These are phyloP conservation scores for Drosophila nebulosa DNA, from an alignment of 1,140 invertebrate genomes.

Conservation along the genomic window DNA sequence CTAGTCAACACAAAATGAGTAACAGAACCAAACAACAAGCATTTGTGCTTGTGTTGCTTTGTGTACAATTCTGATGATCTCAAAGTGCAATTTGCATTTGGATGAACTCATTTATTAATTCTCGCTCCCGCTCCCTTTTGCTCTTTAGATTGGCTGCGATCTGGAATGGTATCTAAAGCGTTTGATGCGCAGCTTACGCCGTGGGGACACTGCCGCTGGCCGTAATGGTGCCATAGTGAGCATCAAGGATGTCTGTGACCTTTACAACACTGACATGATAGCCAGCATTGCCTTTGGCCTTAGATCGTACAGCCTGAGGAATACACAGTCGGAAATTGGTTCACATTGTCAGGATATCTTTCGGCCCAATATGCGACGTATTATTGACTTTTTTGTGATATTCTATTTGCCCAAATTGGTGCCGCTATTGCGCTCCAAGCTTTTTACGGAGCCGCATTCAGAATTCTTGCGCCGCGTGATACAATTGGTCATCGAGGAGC, in stretches of 20 bases:
- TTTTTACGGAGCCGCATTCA: conserved; percentile 53
- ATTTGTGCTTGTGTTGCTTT: neutral
- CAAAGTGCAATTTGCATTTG: neutral
- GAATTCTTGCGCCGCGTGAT: conserved; percentile 77
- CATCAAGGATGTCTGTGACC: conserved; percentile 81
- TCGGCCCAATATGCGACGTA: conserved; percentile 82
- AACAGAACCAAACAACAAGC: neutral
- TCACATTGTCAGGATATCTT: conserved; percentile 82
- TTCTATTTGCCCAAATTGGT: conserved; percentile 81
- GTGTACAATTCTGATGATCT: neutral
- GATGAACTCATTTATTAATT: neutral
- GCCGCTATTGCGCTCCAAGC: conserved; percentile 53
- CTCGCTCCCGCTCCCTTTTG: no score
- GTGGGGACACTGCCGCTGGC: conserved; percentile 43
- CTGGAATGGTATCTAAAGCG: conserved; percentile 69
- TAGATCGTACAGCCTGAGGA: conserved; percentile 82
- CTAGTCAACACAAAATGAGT: neutral
- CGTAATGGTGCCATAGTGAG: conserved; percentile 59
- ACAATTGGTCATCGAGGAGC: conserved; percentile 77
- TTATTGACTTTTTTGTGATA: conserved; percentile 82
- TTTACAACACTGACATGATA: conserved; percentile 84
- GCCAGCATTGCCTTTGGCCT: conserved; percentile 84
- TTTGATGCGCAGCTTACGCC: conserved; percentile 57
- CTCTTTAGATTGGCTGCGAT: conserved; percentile 58
- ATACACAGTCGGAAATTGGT: conserved; percentile 81